Percentiles rank a stretch among this genome's conserved stretches.
phyloP scores from a whole-genome alignment of 2,888 invertebrate species.

The Brachynemurus nebulosus region DNA sequence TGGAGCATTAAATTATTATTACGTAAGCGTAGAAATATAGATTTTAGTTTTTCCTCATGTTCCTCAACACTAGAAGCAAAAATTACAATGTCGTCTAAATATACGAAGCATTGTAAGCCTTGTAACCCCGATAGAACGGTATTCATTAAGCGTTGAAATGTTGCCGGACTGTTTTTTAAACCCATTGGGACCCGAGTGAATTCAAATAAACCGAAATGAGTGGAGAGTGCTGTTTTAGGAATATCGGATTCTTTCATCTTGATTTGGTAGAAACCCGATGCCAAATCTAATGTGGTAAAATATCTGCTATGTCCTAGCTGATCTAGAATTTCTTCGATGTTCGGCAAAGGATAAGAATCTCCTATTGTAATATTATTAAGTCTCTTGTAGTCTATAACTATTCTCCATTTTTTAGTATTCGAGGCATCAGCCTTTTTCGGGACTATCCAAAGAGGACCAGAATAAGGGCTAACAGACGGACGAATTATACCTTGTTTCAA shows the following conservation, averaged over 20 bases:
- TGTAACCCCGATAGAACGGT: conserved; percentile 17
- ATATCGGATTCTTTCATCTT: conserved; percentile 8
- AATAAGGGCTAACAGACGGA: conserved; percentile 17
- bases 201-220: conserved; percentile 17
- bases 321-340: conserved; percentile 20
- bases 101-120: neutral
- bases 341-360: conserved; percentile 20
- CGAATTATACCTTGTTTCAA: too few species aligned
- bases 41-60: conserved; percentile 11
- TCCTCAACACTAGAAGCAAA: conserved; percentile 16
- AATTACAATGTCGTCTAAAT: conserved; percentile 18
- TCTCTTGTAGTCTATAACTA: conserved; percentile 28
- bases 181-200: conserved; percentile 20
- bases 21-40: conserved; percentile 12
- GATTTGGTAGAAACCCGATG: conserved; percentile 24
- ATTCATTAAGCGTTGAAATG: conserved; percentile 18
- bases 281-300: conserved; percentile 27
- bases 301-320: conserved; percentile 23
- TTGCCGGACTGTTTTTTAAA: conserved; percentile 16
- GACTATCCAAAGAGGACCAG: conserved; percentile 20
- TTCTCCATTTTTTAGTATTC: conserved; percentile 22
- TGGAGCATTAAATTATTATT: conserved; percentile 15
- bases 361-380: conserved; percentile 20
- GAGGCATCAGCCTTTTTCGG: conserved; percentile 23
- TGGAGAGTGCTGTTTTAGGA: conserved; percentile 19